Evolutionary conservation across 2,113 vertebrate species (phyloP).

Genomic region (Crotalus helleri): DNA sequence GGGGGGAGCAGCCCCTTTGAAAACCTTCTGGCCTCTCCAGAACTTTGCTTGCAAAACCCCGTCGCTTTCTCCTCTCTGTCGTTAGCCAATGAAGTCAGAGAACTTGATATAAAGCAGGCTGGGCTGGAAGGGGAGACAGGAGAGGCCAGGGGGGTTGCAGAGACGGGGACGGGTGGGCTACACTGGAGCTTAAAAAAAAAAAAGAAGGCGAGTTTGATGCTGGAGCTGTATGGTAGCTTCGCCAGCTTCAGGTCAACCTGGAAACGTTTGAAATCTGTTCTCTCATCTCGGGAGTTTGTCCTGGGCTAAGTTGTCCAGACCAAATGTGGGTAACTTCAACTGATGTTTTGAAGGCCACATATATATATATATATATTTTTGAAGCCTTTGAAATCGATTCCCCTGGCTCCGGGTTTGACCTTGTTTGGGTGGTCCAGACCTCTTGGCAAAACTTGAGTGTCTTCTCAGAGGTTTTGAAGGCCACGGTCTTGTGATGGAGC

Average conservation of each 20-base stretch:
- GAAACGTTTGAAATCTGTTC: not conserved
- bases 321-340: not conserved
- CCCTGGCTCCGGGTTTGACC: too few relatives aligned
- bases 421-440: too few relatives aligned
- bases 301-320: not conserved
- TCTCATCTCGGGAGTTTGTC: too few relatives aligned
- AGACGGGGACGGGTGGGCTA: not conserved
- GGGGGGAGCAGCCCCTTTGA: conserved; percentile 61
- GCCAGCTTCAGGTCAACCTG: not conserved
- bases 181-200: not conserved
- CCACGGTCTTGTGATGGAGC: too few relatives aligned
- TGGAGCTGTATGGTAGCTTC: not conserved
- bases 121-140: conserved; percentile 56
- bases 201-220: not conserved
- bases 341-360: not conserved
- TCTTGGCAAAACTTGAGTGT: too few relatives aligned
- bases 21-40: conserved; percentile 58
- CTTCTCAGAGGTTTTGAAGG: too few relatives aligned
- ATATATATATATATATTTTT: too few relatives aligned
- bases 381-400: too few relatives aligned
- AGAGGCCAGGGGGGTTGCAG: conserved; percentile 11
- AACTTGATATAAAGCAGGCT: conserved; percentile 68
- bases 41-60: conserved; percentile 42
- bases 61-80: conserved; percentile 61
- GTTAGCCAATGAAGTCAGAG: conserved; percentile 79